Evolutionary conservation across 1,140 invertebrate species (phyloP).

Genomic region (Leptoteleia sp.): DNA sequence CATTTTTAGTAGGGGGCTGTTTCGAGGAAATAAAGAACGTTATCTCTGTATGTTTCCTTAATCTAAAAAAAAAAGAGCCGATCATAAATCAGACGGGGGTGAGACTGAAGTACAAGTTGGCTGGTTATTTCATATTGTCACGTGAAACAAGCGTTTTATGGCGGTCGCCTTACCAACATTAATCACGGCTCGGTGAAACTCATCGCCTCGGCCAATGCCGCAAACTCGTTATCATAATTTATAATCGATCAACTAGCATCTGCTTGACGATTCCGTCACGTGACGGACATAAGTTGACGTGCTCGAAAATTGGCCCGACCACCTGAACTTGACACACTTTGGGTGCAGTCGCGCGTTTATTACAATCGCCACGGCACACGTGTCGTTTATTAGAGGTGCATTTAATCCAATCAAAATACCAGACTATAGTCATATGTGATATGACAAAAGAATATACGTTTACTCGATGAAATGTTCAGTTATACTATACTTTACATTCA

Average conservation of each 20-base stretch:
- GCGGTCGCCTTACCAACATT: slow-evolving; percentile 11
- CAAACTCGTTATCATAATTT: slow-evolving; percentile 48
- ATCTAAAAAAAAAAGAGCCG: slow-evolving; percentile 11
- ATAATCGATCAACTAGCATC: slow-evolving; percentile 45
- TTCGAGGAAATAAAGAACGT: neutral
- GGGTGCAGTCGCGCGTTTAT: slow-evolving; percentile 5
- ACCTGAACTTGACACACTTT: slow-evolving; percentile 50
- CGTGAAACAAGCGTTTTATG: slow-evolving; percentile 31
- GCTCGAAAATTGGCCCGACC: slow-evolving; percentile 41
- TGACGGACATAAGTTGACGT: slow-evolving; percentile 36
- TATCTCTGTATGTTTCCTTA: neutral
- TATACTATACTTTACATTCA: no score
- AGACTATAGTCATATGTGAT: no score
- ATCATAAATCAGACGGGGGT: slow-evolving; percentile 11
- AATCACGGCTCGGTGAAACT: slow-evolving; percentile 42
- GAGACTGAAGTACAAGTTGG: slow-evolving; percentile 8
- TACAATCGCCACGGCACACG: slow-evolving; percentile 8
- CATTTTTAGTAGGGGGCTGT: no score
- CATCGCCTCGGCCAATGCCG: slow-evolving; percentile 25
- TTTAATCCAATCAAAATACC: neutral
- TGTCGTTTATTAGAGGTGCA: neutral
- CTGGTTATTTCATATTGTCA: slow-evolving; percentile 35
- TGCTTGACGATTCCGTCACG: slow-evolving; percentile 30
- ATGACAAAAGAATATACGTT: no score
- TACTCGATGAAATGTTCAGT: no score